Conservation (phyloP, 2,113 vertebrate species). For the Etheostoma spectabile region DNA sequence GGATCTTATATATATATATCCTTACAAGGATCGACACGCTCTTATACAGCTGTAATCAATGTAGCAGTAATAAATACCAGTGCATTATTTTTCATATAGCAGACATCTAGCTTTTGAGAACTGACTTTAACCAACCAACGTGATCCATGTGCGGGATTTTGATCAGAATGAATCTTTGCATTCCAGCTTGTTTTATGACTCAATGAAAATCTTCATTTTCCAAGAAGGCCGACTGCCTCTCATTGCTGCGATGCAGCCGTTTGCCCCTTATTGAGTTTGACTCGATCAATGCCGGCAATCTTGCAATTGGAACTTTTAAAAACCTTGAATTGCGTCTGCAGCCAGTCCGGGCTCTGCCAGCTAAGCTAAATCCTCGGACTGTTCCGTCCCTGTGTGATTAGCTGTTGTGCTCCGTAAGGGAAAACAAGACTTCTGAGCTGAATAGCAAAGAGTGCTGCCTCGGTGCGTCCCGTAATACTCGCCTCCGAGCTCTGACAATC, state of each 20-base stretch:
- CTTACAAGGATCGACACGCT: too few species aligned
- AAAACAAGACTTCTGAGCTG: conserved; percentile 43
- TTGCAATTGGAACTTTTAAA: conserved; percentile 53
- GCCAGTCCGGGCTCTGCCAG: conserved; percentile 54
- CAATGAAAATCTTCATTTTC: not conserved
- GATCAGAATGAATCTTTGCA: not conserved
- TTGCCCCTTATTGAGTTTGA: conserved; percentile 38
- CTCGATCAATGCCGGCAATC: conserved; percentile 61
- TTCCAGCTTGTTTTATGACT: not conserved
- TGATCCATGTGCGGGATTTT: not conserved
- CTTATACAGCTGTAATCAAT: too few species aligned
- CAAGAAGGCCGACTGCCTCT: not conserved
- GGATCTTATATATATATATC: too few species aligned
- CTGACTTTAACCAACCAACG: not conserved
- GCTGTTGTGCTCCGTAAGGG: conserved; percentile 42
- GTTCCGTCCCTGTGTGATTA: conserved; percentile 42
- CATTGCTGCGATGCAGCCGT: conserved; percentile 1
- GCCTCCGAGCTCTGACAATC: conserved; percentile 6
- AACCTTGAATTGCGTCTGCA: conserved; percentile 60
- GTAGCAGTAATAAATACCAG: too few species aligned
- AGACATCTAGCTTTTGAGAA: too few species aligned
- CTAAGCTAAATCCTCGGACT: conserved; percentile 50
- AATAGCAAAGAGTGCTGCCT: conserved; percentile 44
- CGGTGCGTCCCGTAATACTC: conserved; percentile 12
- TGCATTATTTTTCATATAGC: too few species aligned